Percentiles rank a stretch among this genome's conserved stretches.
phyloP scores from a whole-genome alignment of 1,140 invertebrate genomes.

The Aphelenchoides fujianensis region DNA sequence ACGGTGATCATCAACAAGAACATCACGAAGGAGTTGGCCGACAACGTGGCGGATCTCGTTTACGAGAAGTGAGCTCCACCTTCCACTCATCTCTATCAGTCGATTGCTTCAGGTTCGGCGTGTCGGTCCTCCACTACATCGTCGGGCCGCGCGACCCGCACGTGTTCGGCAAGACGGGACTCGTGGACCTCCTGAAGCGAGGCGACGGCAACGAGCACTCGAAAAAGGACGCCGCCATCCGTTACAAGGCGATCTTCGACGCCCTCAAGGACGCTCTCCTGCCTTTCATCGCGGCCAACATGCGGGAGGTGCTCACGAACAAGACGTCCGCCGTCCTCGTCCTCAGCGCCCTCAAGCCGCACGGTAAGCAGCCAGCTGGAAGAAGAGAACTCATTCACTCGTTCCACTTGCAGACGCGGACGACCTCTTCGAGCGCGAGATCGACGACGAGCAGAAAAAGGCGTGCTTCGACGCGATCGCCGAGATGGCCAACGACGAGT shows the following conservation, averaged over 20 bases:
- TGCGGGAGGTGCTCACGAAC: slow-evolving; percentile 44
- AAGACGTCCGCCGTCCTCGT: slow-evolving; percentile 43
- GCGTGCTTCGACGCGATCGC: slow-evolving; percentile 51
- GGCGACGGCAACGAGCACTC: slow-evolving; percentile 44
- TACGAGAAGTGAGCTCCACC: slow-evolving; percentile 39
- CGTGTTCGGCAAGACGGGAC: slow-evolving; percentile 35
- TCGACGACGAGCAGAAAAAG: slow-evolving; percentile 30
- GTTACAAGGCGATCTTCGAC: slow-evolving; percentile 46
- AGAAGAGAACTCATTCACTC: neutral
- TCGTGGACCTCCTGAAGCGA: slow-evolving; percentile 39
- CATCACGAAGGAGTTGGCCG: slow-evolving; percentile 70
- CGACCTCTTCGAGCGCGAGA: slow-evolving; percentile 30
- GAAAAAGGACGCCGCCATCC: slow-evolving; percentile 26
- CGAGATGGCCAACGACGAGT: slow-evolving; percentile 43
- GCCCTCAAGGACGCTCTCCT: slow-evolving; percentile 31
- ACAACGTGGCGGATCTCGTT: slow-evolving; percentile 66
- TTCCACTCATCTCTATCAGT: too few species aligned
- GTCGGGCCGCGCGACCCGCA: slow-evolving; percentile 72
- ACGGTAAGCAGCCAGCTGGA: too few species aligned
- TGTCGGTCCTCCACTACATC: slow-evolving; percentile 74
- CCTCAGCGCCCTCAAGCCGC: slow-evolving; percentile 34
- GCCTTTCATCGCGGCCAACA: slow-evolving; percentile 48
- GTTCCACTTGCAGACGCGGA: slow-evolving; percentile 27
- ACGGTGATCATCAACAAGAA: slow-evolving; percentile 82
- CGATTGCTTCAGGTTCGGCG: slow-evolving; percentile 63